phyloP scores from a whole-genome alignment of 1,140 invertebrate species.

The Nephila pilipes region DNA sequence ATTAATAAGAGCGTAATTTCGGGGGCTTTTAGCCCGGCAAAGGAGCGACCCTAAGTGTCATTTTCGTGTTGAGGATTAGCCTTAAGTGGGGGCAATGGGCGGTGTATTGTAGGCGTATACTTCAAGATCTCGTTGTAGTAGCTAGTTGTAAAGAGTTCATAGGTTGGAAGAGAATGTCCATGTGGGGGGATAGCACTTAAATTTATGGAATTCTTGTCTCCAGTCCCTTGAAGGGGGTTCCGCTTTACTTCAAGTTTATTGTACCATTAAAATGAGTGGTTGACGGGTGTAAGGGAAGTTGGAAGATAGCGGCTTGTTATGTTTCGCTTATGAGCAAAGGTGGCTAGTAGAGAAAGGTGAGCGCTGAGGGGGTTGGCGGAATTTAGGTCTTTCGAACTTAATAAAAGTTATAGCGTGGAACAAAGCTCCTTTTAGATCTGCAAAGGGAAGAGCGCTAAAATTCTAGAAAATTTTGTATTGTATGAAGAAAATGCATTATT shows the following conservation, averaged over 20 bases:
- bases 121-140: neutral
- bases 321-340: neutral
- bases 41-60: constrained; percentile 13
- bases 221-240: neutral
- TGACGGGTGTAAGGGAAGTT: neutral
- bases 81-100: constrained; percentile 31
- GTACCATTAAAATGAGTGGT: neutral
- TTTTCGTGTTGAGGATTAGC: constrained; percentile 37
- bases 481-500: too few relatives aligned
- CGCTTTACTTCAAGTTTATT: constrained; percentile 5
- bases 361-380: too few relatives aligned
- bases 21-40: constrained; percentile 8
- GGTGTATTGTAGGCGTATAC: neutral
- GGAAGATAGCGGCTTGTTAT: neutral
- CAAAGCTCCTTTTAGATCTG: too few relatives aligned
- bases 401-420: too few relatives aligned
- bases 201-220: constrained; percentile 3
- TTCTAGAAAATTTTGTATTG: too few relatives aligned
- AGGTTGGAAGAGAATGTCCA: neutral
- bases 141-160: neutral
- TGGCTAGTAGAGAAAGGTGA: too few relatives aligned
- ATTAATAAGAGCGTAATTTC: constrained; percentile 47
- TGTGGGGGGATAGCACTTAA: neutral
- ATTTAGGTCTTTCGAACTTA: too few relatives aligned
- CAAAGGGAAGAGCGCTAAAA: too few relatives aligned